phyloP scores from a whole-genome alignment of 2,797 vertebrate species.

The Microtus agrestis region DNA sequence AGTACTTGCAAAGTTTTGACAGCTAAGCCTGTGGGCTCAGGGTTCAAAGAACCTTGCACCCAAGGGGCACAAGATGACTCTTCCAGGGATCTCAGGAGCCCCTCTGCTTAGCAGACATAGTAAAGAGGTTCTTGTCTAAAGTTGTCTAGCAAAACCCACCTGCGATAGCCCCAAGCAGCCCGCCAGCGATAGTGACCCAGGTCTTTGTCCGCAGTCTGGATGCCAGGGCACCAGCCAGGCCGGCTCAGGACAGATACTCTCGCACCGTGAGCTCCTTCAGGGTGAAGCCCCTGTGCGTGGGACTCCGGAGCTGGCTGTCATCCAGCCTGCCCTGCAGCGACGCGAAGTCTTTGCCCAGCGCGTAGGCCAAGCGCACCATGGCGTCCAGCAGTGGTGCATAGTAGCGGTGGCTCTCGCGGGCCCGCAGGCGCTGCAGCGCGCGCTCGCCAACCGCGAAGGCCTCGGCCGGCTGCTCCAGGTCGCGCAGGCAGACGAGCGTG shows the following conservation, averaged over 20 bases:
- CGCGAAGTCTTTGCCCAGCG: conserved; percentile 91
- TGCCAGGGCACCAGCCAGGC: background rate
- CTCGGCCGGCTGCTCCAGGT: conserved; percentile 89
- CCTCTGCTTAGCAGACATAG: background rate
- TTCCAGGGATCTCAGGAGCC: background rate
- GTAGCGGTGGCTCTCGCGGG: conserved; percentile 88
- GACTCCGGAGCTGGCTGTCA: conserved; percentile 87
- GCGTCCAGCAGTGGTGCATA: conserved; percentile 90
- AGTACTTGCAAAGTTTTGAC: too few species aligned
- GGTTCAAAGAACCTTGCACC: background rate
- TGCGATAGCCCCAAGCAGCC: background rate
- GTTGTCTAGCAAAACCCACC: background rate
- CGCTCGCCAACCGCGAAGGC: conserved; percentile 91
- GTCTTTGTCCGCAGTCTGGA: background rate
- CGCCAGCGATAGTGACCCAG: fast-evolving
- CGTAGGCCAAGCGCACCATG: conserved; percentile 92
- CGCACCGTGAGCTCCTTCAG: conserved; percentile 94
- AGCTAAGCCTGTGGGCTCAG: background rate
- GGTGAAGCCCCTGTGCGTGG: conserved; percentile 83
- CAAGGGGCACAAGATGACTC: background rate
- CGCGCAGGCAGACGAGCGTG: conserved; percentile 92
- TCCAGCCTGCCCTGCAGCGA: conserved; percentile 92
- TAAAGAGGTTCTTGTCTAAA: background rate
- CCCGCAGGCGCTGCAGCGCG: conserved; percentile 88
- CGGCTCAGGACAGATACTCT: conserved; percentile 88